Evolutionary conservation across 2,113 vertebrate genomes (phyloP), one percentile per base, ranked within the genome.

Genomic region (Pipra filicauda): DNA sequence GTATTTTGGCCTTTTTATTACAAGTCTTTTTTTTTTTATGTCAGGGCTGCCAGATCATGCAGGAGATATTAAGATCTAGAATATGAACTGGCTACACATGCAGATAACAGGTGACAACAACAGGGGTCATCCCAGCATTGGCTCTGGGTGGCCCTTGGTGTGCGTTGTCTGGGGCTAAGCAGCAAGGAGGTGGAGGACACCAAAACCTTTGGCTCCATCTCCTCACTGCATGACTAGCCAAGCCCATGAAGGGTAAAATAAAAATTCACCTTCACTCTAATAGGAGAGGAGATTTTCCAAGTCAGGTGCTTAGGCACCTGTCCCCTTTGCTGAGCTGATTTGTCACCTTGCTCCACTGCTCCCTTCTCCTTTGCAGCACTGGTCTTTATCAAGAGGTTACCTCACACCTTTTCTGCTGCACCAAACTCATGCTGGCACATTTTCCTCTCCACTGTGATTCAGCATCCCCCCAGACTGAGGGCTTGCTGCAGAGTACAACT

Each of bases 61-160:
- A 43, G 58, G 44, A 90, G 73, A 72, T 8, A 58, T 66, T 54
- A 39, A 78, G n/a, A 64, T 18, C 62, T 57, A 27, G 43, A 61
- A 23, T 46, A 71, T 23, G 64, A 90, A 39, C 5, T 76, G n/a
- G 23, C 43, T 33, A 37, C 26, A 15, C 20, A 11, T 20, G 35
- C 62, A 79, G 37, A 26, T 27, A 65, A 35, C 46, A 73, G 57
- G 27, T 61, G 43, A 73, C 31, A 72, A 55, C 39, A 84, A 65
- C 16, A 5, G 20, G 18, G 39, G 35, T 85, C 35, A 54, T 12
- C 22, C 57, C 44, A 73, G 3, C 12, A 15, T 10, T 5, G n/a
- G 28, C n/a, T 58, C 49, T 55, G 41, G 11, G 58, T 76, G 37
- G 15, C 9, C 30, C 18, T 75, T 0, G 0, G 48, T 0, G 0